Evolutionary conservation across 2,113 vertebrate species (phyloP), one percentile per base, ranked within the genome.

Genomic region (Triplophysa siluroides): DNA sequence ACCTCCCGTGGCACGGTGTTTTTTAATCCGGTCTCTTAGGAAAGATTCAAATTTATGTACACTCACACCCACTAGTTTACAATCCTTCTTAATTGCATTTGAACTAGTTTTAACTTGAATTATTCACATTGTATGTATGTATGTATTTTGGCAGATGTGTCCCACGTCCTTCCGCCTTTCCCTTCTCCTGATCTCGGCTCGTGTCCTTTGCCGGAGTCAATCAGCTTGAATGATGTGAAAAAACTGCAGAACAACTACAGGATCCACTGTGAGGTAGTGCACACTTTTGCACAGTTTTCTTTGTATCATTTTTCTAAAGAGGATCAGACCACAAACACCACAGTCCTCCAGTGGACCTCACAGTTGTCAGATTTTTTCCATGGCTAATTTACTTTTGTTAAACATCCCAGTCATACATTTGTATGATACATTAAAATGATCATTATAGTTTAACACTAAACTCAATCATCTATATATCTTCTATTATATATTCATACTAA

Each of bases 181-280:
- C 96, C 96, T 2, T 85, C 89, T 2, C 96, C 92, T 8, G 95
- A 96, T 60, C 84, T 98, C 70, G 93, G 92, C 6, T 89, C 91
- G 0, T 21, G 90, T 67, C 91, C 95, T 41, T 84, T 96, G 63
- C 95, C 96, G 3, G 96, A 96, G 72, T 93, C 92, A 63, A 84
- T 99, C 88, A 95, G 92, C 26, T 41, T 93, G 79, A 93, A 88
- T 0, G 97, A 98, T 6, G 86, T 98, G 85, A 97, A 96, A 88
- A 94, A 94, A 71, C 91, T 99, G 78, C 96, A 98, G 90, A 92
- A 93, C 26, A 93, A 93, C 78, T 99, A 99, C 91, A 93, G 97
- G 84, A 89, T 94, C 65, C 98, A 99, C 89, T 99, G 98, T 0
- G 97, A 98, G 96, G 97, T 99, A 91, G 91, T 69, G 14, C 13